A percentile compares a stretch with the other conserved stretches of the same genome.
Evolutionary conservation across 2,113 vertebrate species (phyloP).

Genomic region (Odocoileus virginianus): DNA sequence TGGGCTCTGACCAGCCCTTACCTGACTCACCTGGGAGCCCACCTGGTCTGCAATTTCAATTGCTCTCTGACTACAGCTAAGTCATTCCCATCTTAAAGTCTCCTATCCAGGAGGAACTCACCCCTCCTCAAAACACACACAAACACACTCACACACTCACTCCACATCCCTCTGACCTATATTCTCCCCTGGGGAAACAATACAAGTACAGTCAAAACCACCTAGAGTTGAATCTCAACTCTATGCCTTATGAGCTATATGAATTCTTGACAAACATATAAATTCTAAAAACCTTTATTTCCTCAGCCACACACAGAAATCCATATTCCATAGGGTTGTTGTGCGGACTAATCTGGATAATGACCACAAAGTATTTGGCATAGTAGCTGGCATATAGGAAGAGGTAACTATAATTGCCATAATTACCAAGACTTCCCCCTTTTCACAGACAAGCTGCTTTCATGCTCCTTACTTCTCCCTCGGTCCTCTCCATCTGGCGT

Average conservation of each 20-base stretch:
- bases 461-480: background rate
- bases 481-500: background rate
- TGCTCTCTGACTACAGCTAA: background rate
- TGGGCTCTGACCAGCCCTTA: background rate
- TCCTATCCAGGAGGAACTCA: background rate
- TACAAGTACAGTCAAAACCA: background rate
- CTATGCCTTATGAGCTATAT: background rate
- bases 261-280: background rate
- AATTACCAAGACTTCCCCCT: background rate
- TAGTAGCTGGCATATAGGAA: background rate
- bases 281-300: background rate
- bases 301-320: background rate
- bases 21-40: background rate
- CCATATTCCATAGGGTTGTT: background rate
- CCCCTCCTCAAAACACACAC: background rate
- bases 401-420: conserved; percentile 1
- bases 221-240: background rate
- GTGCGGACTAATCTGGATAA: background rate
- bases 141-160: too few species aligned
- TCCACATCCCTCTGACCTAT: background rate
- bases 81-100: background rate
- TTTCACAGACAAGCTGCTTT: conserved; percentile 10
- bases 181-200: background rate
- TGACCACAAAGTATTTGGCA: background rate
- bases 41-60: background rate